Percentiles rank a stretch among this genome's conserved stretches.
Evolutionary conservation across 2,888 invertebrate species (phyloP).

Genomic region (Cacoxenus indagator): DNA sequence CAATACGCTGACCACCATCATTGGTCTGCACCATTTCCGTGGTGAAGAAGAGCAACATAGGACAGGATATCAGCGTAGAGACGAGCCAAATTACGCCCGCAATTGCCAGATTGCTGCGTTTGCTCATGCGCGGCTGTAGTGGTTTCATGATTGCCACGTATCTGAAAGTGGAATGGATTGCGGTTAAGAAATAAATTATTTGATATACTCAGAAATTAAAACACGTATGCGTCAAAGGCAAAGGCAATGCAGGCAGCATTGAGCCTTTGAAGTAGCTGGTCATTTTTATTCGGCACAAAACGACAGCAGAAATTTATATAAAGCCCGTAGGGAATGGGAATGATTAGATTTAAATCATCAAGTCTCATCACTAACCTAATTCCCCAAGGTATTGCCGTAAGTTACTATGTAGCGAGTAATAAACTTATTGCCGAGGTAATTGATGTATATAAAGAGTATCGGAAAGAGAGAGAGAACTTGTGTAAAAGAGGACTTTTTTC

Average conservation of each 20-base stretch:
- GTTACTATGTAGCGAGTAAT: too few relatives aligned
- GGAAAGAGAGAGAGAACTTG: too few relatives aligned
- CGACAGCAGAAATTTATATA: too few relatives aligned
- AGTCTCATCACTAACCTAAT: too few relatives aligned
- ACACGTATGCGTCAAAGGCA: not conserved
- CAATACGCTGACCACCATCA: constrained; percentile 71
- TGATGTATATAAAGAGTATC: too few relatives aligned
- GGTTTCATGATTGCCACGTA: constrained; percentile 97
- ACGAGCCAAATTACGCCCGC: constrained; percentile 87
- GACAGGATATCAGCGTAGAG: constrained; percentile 84
- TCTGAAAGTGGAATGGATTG: constrained; percentile 73
- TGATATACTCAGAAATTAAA: not conserved
- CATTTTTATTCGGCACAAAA: not conserved
- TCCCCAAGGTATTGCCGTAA: too few relatives aligned
- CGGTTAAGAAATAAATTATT: too few relatives aligned
- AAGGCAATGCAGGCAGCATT: not conserved
- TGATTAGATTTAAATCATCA: too few relatives aligned
- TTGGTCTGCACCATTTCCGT: constrained; percentile 74
- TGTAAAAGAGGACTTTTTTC: too few relatives aligned
- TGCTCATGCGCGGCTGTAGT: constrained; percentile 88
- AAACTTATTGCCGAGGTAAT: too few relatives aligned
- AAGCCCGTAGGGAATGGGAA: too few relatives aligned
- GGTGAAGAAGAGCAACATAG: constrained; percentile 87
- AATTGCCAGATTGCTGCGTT: constrained; percentile 84
- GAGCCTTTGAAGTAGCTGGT: not conserved